phyloP scores from a whole-genome alignment of 2,797 vertebrate species.

The Alca torda region DNA sequence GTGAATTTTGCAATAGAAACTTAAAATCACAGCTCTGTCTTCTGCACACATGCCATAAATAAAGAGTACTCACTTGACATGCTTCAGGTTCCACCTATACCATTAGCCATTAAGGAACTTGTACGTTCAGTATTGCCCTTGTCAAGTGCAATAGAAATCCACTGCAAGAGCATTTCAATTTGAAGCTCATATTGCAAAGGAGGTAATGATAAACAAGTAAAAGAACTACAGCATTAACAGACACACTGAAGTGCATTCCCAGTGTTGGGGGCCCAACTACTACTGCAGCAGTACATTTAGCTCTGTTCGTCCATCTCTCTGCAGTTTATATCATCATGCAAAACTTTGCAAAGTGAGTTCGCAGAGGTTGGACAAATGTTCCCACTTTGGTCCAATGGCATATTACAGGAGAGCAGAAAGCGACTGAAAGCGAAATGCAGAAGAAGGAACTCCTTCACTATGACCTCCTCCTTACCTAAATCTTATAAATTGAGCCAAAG shows the following conservation, averaged over 20 bases:
- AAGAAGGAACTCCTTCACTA: not conserved
- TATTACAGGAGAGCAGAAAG: not conserved
- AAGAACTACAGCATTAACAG: not conserved
- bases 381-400: not conserved
- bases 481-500: not conserved
- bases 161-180: not conserved
- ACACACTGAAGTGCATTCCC: not conserved
- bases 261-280: not conserved
- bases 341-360: not conserved
- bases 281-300: not conserved
- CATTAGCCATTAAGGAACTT: not conserved
- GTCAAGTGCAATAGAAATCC: not conserved
- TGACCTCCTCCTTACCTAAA: not conserved
- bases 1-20: not conserved
- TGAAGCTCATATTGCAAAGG: not conserved
- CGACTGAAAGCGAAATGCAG: not conserved
- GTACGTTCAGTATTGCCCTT: not conserved
- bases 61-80: not conserved
- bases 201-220: not conserved
- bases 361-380: not conserved
- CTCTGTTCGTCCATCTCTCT: not conserved
- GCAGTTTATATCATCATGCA: not conserved
- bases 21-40: not conserved
- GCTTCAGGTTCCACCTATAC: not conserved
- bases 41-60: not conserved